Percentiles rank a stretch among this genome's conserved stretches.
Evolutionary conservation across 2,797 vertebrate species (phyloP).

Genomic region (Thamnophis elegans): DNA sequence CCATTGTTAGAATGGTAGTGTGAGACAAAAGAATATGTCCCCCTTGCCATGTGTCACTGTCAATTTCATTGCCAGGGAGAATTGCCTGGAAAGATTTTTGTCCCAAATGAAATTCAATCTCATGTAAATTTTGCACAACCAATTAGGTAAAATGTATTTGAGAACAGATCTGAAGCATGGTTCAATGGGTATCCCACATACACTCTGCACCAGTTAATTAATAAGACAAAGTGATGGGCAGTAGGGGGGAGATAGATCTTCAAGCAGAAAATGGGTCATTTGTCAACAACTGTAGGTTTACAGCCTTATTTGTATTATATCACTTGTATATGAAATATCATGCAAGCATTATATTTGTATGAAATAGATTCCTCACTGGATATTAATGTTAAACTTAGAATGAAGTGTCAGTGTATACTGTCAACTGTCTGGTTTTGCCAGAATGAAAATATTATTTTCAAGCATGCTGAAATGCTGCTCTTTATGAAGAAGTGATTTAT

Average conservation of each 20-base stretch:
- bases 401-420: background rate
- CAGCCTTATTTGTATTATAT: background rate
- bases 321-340: background rate
- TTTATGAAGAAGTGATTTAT: background rate
- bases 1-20: background rate
- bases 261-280: background rate
- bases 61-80: background rate
- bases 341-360: background rate
- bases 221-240: background rate
- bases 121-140: background rate
- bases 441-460: background rate
- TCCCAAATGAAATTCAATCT: background rate
- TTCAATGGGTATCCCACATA: background rate
- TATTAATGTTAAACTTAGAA: background rate
- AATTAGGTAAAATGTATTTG: background rate
- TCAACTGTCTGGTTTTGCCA: background rate
- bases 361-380: background rate
- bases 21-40: background rate
- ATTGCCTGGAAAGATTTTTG: background rate
- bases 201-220: background rate
- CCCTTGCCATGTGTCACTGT: background rate
- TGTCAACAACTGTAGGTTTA: background rate
- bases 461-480: background rate
- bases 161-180: background rate
- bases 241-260: background rate